Percentiles rank a stretch among this genome's conserved stretches.
These are phyloP conservation scores for Molossus alvarezi DNA, from an alignment of 2,797 vertebrate genomes.

Conservation along the genomic window DNA sequence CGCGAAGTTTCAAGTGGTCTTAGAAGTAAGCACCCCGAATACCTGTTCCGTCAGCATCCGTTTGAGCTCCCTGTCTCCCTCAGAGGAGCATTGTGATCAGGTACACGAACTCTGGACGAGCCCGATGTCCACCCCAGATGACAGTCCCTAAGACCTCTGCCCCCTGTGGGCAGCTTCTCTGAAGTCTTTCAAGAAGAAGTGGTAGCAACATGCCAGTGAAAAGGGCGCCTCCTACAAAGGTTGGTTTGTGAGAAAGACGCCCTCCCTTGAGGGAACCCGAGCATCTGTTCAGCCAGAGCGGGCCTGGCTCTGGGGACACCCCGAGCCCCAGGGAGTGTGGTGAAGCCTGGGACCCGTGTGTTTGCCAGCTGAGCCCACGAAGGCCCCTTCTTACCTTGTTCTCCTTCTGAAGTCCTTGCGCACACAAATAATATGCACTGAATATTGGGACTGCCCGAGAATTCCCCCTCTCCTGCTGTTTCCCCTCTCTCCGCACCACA, in stretches of 20 bases:
- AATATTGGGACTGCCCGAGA: not conserved
- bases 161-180: not conserved
- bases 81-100: slow-evolving; percentile 57
- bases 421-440: not conserved
- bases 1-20: slow-evolving; percentile 71
- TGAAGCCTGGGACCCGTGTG: not conserved
- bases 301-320: not conserved
- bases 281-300: not conserved
- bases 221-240: not conserved
- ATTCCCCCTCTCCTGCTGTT: not conserved
- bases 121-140: slow-evolving; percentile 3
- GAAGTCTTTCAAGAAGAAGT: slow-evolving; percentile 42
- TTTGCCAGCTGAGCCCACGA: not conserved
- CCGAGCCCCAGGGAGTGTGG: not conserved
- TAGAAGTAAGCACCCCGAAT: slow-evolving; percentile 67
- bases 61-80: slow-evolving; percentile 55
- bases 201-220: not conserved
- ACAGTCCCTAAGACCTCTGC: not conserved
- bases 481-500: not conserved
- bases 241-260: not conserved
- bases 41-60: slow-evolving; percentile 51
- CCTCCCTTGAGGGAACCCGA: not conserved
- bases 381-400: not conserved
- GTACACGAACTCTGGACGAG: slow-evolving; percentile 23
- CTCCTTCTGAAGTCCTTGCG: slow-evolving; percentile 7